Percentiles rank a stretch among this genome's conserved stretches.
Conservation (phyloP, 2,113 vertebrate species). For the Ptilorrhoa leucosticta region DNA sequence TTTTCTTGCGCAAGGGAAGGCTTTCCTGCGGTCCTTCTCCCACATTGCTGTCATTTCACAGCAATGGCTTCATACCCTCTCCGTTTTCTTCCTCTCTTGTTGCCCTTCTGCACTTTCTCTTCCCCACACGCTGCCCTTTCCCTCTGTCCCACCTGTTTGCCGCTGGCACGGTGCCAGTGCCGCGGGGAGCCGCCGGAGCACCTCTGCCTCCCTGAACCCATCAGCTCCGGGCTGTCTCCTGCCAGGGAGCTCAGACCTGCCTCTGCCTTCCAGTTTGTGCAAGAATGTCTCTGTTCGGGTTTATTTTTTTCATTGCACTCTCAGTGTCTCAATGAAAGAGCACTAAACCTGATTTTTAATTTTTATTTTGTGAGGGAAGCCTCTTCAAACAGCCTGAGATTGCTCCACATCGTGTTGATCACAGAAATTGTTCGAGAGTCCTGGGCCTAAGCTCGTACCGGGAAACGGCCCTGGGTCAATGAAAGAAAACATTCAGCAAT, state of each 20-base stretch:
- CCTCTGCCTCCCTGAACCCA: neutral
- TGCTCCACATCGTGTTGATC: neutral
- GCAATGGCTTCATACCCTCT: neutral
- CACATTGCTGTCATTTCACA: neutral
- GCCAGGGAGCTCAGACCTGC: neutral
- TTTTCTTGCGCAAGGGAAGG: neutral
- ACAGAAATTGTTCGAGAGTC: neutral
- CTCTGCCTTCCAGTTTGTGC: neutral
- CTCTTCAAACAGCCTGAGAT: neutral
- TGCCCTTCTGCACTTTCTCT: neutral
- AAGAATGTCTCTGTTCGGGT: neutral
- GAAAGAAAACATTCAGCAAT: conserved; percentile 38
- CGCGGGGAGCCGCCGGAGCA: fast-evolving
- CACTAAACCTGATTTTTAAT: neutral
- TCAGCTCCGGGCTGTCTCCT: neutral
- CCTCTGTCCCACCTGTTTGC: neutral
- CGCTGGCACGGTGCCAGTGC: neutral
- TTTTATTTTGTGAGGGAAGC: neutral
- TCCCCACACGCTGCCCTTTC: neutral
- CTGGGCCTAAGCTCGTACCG: neutral
- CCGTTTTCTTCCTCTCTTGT: neutral
- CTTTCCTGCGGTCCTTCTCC: neutral
- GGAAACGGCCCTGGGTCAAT: neutral
- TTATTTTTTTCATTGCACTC: neutral
- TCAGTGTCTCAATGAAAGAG: neutral